Conservation (phyloP, 92 coral and sea anemone genomes). For the Muricea muricata region DNA sequence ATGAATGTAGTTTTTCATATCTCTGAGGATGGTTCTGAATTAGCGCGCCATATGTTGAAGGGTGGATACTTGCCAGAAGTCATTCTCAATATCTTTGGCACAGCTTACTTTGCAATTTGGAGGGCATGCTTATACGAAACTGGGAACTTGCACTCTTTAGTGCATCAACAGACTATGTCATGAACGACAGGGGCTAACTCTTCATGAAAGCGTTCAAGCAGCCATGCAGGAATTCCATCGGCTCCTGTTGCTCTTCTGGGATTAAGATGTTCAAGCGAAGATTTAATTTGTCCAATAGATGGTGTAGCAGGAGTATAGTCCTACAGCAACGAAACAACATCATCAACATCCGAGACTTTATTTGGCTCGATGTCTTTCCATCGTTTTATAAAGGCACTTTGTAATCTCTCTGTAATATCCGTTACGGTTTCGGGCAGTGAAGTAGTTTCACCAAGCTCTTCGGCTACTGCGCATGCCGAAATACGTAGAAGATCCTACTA, state of each 20-base stretch:
- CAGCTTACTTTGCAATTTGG: constrained; percentile 23
- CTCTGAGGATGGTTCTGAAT: too few relatives aligned
- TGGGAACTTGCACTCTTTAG: constrained; percentile 23
- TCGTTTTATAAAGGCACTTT: constrained; percentile 11
- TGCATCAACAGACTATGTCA: constrained; percentile 37
- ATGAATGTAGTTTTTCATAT: too few relatives aligned
- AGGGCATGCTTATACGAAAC: constrained; percentile 36
- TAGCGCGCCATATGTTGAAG: constrained; percentile 34
- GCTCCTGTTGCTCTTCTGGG: constrained; percentile 48
- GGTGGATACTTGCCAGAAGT: constrained; percentile 40
- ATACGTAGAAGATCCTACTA: too few relatives aligned
- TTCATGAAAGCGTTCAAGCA: constrained; percentile 31
- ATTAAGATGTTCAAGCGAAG: constrained; percentile 7
- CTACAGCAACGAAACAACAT: background rate
- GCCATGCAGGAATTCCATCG: constrained; percentile 41
- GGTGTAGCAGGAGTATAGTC: constrained; percentile 9
- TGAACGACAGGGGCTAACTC: constrained; percentile 48
- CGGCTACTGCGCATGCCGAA: background rate
- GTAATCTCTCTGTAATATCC: constrained; percentile 23
- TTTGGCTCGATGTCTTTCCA: constrained; percentile 18
- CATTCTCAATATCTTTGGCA: constrained; percentile 42
- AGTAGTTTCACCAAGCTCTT: background rate
- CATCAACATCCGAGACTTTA: background rate
- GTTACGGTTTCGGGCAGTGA: background rate
- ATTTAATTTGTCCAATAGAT: constrained; percentile 49